A percentile compares a stretch with the other conserved stretches of the same genome.
Conservation (phyloP, 2,113 vertebrate genomes). For the Planiliza haematocheilus region DNA sequence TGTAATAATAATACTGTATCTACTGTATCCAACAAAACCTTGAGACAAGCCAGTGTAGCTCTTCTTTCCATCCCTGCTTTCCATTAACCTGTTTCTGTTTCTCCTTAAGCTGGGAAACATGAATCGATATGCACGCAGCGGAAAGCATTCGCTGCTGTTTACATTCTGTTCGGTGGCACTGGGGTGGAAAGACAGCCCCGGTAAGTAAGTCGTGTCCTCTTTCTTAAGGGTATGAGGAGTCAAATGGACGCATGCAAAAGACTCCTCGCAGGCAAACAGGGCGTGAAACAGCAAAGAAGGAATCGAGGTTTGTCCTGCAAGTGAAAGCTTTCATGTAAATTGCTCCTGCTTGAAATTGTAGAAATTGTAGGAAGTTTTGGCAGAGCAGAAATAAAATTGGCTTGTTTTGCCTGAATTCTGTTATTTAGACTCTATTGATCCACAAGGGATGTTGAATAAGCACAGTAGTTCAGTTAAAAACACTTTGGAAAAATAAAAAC, state of each 20-base stretch:
- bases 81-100: background rate
- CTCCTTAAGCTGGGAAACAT: conserved; percentile 1
- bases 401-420: background rate
- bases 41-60: too few species aligned
- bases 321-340: too few species aligned
- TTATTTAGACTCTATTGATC: too few species aligned
- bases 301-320: too few species aligned
- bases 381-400: background rate
- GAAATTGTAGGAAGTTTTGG: conserved; percentile 2
- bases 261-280: background rate
- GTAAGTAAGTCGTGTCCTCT: conserved; percentile 24
- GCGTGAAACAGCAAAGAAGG: too few species aligned
- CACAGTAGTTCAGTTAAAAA: too few species aligned
- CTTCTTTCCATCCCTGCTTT: background rate
- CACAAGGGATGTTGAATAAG: too few species aligned
- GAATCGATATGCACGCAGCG: background rate
- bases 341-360: too few species aligned
- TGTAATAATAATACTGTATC: too few species aligned
- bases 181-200: conserved; percentile 24
- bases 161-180: conserved; percentile 22
- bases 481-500: too few species aligned
- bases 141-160: conserved; percentile 16
- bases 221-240: conserved; percentile 29
- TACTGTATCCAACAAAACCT: too few species aligned
- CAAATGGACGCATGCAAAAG: conserved; percentile 10